Conservation (phyloP, 2,888 invertebrate species). For the Torymus texanus region DNA sequence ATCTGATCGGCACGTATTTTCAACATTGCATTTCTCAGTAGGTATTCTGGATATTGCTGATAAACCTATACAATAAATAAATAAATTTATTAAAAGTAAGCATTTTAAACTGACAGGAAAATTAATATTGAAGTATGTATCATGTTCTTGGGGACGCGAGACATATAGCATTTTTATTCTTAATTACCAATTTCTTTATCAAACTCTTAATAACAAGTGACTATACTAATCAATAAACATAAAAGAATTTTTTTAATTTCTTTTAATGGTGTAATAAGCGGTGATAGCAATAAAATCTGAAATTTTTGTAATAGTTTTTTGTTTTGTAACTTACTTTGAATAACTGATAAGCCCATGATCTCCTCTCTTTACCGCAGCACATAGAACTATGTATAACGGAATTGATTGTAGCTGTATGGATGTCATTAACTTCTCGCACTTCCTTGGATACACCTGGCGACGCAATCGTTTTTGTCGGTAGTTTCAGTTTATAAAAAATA, state of each 20-base stretch:
- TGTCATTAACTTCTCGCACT: constrained; percentile 75
- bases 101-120: neutral
- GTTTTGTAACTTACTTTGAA: constrained; percentile 74
- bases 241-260: too few relatives aligned
- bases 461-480: constrained; percentile 67
- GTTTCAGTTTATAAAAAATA: constrained; percentile 67
- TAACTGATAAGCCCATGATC: constrained; percentile 81
- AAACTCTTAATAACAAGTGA: too few relatives aligned
- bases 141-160: too few relatives aligned
- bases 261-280: too few relatives aligned
- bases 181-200: too few relatives aligned
- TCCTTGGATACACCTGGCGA: constrained; percentile 70
- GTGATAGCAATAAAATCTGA: too few relatives aligned
- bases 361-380: constrained; percentile 79
- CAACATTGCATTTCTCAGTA: constrained; percentile 79
- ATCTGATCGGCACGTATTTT: constrained; percentile 80
- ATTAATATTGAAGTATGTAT: neutral
- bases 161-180: too few relatives aligned
- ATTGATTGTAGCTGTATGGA: constrained; percentile 77
- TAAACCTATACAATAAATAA: constrained; percentile 75
- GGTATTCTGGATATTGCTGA: constrained; percentile 82
- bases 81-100: neutral
- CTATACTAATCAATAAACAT: too few relatives aligned
- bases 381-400: constrained; percentile 82
- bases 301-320: too few relatives aligned